Evolutionary conservation across 2,797 vertebrate genomes (phyloP).

Genomic region (Typhlichthys eigenmanni): DNA sequence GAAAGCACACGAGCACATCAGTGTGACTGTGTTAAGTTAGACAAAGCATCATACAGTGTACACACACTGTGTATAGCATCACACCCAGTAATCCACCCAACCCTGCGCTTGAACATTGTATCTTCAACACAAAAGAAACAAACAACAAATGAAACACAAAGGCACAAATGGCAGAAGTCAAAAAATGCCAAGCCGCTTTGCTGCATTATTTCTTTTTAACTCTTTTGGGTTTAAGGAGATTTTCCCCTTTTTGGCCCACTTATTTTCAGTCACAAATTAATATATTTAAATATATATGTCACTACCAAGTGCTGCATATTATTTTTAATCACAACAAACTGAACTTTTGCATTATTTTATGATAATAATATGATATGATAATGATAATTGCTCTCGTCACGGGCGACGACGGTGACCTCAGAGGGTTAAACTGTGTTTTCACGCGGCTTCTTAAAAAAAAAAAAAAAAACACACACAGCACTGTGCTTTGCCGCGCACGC

Average conservation of each 20-base stretch:
- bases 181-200: neutral
- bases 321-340: too few species aligned
- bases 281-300: too few species aligned
- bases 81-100: neutral
- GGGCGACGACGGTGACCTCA: too few species aligned
- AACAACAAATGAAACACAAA: too few species aligned
- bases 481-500: slow-evolving; percentile 6
- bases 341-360: too few species aligned
- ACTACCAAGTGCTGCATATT: too few species aligned
- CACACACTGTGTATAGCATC: neutral
- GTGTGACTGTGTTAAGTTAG: neutral
- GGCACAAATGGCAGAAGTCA: neutral
- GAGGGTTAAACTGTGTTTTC: neutral
- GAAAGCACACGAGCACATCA: slow-evolving; percentile 38
- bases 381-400: too few species aligned
- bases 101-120: neutral
- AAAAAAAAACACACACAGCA: neutral
- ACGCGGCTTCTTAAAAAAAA: neutral
- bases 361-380: too few species aligned
- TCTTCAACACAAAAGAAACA: too few species aligned
- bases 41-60: neutral
- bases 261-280: too few species aligned
- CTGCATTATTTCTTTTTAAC: neutral
- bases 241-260: too few species aligned
- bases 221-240: too few species aligned